Base-by-base conservation (phyloP, 2,113 vertebrate species). In the Calyptommatus sinebrachiatus region DNA sequence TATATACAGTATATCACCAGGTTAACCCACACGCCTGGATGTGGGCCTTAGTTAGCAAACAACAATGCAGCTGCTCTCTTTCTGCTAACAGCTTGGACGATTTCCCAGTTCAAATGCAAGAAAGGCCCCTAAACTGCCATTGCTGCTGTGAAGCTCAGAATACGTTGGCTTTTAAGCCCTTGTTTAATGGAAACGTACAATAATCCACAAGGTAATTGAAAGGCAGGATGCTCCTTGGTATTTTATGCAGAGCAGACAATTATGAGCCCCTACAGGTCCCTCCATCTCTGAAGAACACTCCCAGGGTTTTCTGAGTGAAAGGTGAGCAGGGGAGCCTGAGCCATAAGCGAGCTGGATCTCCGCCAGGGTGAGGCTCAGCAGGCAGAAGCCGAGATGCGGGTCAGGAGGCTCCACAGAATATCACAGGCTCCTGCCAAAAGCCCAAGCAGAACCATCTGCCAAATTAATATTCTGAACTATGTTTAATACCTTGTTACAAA, bases 391-490 rank as follows among this genome's bases (percentile, higher is more conserved):
- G 87, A 87, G 87, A 89, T 66, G 0, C 71, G 88, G 91, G 87
- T 89, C 90, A 88, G 86, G 18, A 22, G 72, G 29, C 86, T 86
- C 78, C 0, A 0, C 85, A 78, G 84, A 85, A 12, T 71, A 85
- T 73, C 22, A 79, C 77, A 68, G 84, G 2, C 83, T 90, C 84
- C 91, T 89, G 91, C 91, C 92, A 91, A 90, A 88, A 93, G 88
- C 78, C 88, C 89, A 90, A 89, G 28, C 82, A 84, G 77, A 85
- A 90, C 90, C 91, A 91, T 93, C 89, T 93, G 91, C 90, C 90
- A 92, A 92, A 92, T 90, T 92, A 92, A 91, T 93, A 91, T 89
- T 90, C 88, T 85, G 84, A 87, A 71, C 71, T 80, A 67, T 90
- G 90, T 92, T 92, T 90, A 91, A 90, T 92, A 90, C 83, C 86